These are phyloP conservation scores for Halichondria panicea DNA, from an alignment of 37 sponge, comb jelly and placozoan species.

Conservation along the genomic window DNA sequence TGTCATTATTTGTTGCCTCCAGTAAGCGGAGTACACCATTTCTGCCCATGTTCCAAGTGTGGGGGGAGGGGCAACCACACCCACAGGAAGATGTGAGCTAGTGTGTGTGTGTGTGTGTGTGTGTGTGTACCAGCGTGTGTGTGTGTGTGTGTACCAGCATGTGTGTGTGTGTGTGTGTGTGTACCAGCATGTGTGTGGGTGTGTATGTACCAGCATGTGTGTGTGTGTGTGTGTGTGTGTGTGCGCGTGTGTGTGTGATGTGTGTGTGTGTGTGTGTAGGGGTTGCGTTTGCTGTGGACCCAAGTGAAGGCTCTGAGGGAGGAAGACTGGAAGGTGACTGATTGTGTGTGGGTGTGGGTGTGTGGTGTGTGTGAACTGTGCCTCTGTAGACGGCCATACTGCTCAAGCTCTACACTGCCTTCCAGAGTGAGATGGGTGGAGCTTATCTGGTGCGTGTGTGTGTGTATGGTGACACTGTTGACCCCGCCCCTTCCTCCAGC, in stretches of 20 bases:
- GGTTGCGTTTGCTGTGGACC: constrained; percentile 81
- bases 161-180: constrained; percentile 4
- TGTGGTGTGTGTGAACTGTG: neutral
- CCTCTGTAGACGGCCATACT: constrained; percentile 42
- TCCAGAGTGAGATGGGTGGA: constrained; percentile 54
- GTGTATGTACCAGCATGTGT: neutral
- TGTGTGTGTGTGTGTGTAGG: constrained; percentile 21
- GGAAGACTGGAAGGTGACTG: constrained; percentile 84
- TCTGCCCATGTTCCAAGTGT: constrained; percentile 80
- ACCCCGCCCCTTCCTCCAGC: constrained; percentile 45
- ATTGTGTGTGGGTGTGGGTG: neutral
- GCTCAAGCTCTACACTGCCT: constrained; percentile 41
- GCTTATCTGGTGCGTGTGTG: constrained; percentile 47
- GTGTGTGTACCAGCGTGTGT: neutral
- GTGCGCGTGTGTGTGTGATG: neutral
- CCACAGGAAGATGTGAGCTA: constrained; percentile 70
- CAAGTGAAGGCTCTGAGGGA: constrained; percentile 85
- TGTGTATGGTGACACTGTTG: neutral
- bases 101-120: neutral
- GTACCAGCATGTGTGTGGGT: constrained; percentile 8
- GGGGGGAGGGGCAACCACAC: constrained; percentile 61
- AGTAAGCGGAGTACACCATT: constrained; percentile 77
- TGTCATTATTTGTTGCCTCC: neutral
- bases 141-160: neutral
- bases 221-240: neutral